These are phyloP conservation scores for Aythya fuligula DNA, from an alignment of 2,797 vertebrate species.

Conservation along the genomic window DNA sequence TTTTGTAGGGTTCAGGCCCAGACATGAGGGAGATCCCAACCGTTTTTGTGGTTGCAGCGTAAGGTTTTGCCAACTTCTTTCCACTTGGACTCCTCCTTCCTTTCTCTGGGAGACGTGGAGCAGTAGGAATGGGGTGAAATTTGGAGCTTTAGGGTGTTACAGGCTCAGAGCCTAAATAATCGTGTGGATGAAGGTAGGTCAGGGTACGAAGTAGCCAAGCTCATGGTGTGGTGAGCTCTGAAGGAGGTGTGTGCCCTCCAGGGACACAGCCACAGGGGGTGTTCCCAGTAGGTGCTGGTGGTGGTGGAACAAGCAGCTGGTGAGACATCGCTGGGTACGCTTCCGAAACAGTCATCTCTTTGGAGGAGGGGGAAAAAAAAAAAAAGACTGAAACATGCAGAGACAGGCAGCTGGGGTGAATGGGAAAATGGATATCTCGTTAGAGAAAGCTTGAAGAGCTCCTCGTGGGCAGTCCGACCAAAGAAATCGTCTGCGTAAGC, in stretches of 20 bases:
- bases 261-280: neutral
- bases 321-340: neutral
- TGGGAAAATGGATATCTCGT: neutral
- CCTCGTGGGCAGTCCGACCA: neutral
- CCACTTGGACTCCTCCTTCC: neutral
- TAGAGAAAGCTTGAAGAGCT: neutral
- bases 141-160: neutral
- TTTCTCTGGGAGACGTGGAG: neutral
- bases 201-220: rapidly evolving
- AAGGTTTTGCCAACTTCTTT: neutral
- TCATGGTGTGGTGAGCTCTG: rapidly evolving
- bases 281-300: constrained; percentile 1
- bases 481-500: neutral
- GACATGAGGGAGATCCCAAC: neutral
- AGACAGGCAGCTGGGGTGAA: neutral
- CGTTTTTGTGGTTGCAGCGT: neutral
- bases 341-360: neutral
- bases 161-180: neutral
- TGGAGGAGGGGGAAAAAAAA: neutral
- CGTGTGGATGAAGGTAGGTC: neutral
- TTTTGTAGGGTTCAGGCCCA: neutral
- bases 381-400: neutral
- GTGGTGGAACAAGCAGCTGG: neutral
- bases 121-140: neutral
- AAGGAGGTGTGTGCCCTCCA: neutral